Evolutionary conservation across 2,797 vertebrate genomes (phyloP).

Genomic region (Lindbergichthys nudifrons): DNA sequence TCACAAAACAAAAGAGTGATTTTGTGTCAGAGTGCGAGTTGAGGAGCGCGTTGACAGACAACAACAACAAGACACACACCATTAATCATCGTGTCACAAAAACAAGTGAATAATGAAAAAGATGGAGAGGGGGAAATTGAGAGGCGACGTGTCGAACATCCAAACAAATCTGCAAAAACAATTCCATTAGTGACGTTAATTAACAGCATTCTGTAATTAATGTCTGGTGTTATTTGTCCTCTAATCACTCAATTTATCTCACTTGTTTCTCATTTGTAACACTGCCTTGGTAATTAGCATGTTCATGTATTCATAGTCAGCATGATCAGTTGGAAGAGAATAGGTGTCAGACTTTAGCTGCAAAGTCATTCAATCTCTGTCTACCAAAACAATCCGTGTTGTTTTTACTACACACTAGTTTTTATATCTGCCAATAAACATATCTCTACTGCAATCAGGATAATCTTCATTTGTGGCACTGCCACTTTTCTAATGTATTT

Average conservation of each 20-base stretch:
- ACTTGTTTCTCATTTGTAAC: conserved; percentile 40
- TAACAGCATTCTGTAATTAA: conserved; percentile 46
- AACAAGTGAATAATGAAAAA: conserved; percentile 71
- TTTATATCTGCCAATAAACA: not conserved
- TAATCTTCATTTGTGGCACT: no score
- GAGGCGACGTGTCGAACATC: conserved; percentile 25
- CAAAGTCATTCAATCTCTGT: not conserved
- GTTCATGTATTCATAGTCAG: conserved; percentile 38
- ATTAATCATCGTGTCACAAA: conserved; percentile 56
- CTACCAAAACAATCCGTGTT: not conserved
- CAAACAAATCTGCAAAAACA: conserved; percentile 38
- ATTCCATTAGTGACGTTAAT: conserved; percentile 59
- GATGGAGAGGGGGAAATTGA: conserved; percentile 21
- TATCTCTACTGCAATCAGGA: no score
- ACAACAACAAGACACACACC: conserved; percentile 35
- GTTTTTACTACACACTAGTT: not conserved
- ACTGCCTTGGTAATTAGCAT: conserved; percentile 26
- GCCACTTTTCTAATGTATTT: no score
- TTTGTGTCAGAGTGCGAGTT: conserved; percentile 16
- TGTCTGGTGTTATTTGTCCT: not conserved
- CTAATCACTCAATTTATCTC: conserved; percentile 19
- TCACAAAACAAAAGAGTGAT: conserved; percentile 42
- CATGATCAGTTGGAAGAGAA: conserved; percentile 19
- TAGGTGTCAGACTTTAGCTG: conserved; percentile 6
- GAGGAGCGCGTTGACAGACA: conserved; percentile 1